phyloP scores from a whole-genome alignment of 2,888 invertebrate genomes.

The Cynaeus angustus region DNA sequence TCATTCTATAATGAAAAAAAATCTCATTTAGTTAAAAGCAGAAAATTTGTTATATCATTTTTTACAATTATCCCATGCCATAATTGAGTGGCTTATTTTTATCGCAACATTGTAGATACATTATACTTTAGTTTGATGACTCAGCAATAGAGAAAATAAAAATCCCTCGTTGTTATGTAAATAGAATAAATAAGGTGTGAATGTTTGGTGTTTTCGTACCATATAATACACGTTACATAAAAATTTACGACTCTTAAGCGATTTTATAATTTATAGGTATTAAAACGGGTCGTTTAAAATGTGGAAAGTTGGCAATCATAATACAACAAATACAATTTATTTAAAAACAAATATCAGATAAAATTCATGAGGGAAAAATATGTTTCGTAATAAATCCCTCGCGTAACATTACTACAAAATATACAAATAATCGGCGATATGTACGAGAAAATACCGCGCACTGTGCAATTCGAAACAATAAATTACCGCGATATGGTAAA shows the following conservation, averaged over 20 bases:
- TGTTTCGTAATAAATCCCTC: slow-evolving; percentile 54
- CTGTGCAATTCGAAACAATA: slow-evolving; percentile 32
- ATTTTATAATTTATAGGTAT: slow-evolving; percentile 20
- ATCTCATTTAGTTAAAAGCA: no score
- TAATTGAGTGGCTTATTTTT: no score
- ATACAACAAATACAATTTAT: slow-evolving; percentile 46
- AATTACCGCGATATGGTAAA: slow-evolving; percentile 41
- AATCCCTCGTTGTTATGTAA: slow-evolving; percentile 1
- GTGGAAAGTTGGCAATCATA: slow-evolving; percentile 39
- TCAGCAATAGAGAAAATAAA: no score
- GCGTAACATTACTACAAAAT: slow-evolving; percentile 51
- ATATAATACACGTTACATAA: not conserved
- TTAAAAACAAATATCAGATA: slow-evolving; percentile 48
- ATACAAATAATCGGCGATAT: slow-evolving; percentile 55
- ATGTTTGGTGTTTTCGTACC: not conserved
- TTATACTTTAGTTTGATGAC: no score
- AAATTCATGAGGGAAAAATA: slow-evolving; percentile 53
- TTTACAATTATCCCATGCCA: no score
- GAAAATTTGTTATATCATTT: no score
- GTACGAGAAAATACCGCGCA: slow-evolving; percentile 51
- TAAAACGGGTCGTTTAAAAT: slow-evolving; percentile 29
- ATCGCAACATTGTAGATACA: no score
- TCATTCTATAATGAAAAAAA: no score
- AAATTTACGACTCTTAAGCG: slow-evolving; percentile 23
- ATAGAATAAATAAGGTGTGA: slow-evolving; percentile 2